Evolutionary conservation across 2,888 invertebrate genomes (phyloP).

Genomic region (Steinernema carpocapsae): DNA sequence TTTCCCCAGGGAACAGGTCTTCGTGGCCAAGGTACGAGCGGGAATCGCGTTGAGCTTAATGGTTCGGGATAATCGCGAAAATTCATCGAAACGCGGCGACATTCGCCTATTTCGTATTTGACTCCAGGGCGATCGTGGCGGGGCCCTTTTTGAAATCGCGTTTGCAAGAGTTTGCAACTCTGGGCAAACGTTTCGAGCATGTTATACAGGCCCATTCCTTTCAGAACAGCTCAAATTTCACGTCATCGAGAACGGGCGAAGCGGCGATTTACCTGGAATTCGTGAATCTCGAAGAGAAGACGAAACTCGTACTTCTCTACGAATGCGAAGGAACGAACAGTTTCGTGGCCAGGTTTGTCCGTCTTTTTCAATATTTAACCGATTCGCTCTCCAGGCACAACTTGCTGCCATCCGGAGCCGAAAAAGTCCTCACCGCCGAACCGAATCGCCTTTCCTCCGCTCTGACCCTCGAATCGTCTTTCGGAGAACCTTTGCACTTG

Average conservation of each 20-base stretch:
- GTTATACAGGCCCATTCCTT: too few species aligned
- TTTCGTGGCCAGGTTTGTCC: conserved; percentile 14
- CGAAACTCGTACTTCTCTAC: conserved; percentile 19
- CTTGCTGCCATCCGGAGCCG: conserved; percentile 10
- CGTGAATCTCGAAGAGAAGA: neutral
- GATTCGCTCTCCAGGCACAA: neutral
- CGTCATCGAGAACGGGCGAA: conserved; percentile 13
- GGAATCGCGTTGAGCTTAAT: too few species aligned
- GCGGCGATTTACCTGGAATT: conserved; percentile 1
- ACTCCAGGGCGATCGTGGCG: too few species aligned
- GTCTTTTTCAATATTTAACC: neutral
- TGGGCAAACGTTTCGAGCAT: too few species aligned
- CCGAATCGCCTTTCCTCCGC: conserved; percentile 15
- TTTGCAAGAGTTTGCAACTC: too few species aligned
- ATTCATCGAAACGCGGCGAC: too few species aligned
- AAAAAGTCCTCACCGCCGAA: conserved; percentile 28
- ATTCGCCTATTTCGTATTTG: too few species aligned
- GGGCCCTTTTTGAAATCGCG: too few species aligned
- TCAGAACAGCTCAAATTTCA: conserved; percentile 28
- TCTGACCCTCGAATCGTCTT: conserved; percentile 13
- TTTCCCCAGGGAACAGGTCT: conserved; percentile 17
- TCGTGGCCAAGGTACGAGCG: conserved; percentile 15
- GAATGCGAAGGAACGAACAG: conserved; percentile 22
- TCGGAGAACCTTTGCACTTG: conserved; percentile 28
- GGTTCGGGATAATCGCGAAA: too few species aligned